A percentile compares a stretch with the other conserved stretches of the same genome.
phyloP scores from a whole-genome alignment of 1,140 invertebrate species.

The Cyclargus thomasi region DNA sequence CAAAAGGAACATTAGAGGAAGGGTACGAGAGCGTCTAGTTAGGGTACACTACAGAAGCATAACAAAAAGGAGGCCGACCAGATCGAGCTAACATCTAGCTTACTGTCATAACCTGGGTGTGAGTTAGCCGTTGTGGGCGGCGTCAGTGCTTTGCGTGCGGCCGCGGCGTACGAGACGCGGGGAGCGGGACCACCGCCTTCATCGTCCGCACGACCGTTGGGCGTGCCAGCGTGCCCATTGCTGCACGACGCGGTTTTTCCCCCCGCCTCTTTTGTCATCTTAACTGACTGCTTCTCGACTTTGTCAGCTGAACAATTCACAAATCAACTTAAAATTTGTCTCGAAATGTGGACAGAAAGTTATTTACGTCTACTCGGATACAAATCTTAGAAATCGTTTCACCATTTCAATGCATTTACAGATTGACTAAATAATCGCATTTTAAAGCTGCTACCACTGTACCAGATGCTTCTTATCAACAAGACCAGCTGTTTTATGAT shows the following conservation, averaged over 20 bases:
- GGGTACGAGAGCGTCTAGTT: constrained; percentile 3
- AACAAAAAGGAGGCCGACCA: constrained; percentile 3
- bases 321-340: constrained; percentile 15
- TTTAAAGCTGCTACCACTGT: neutral
- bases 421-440: neutral
- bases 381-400: too few species aligned
- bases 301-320: constrained; percentile 45
- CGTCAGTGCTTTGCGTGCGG: constrained; percentile 59
- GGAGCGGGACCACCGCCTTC: constrained; percentile 55
- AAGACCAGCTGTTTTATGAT: neutral
- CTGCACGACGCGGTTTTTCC: constrained; percentile 49
- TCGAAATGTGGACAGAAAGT: neutral
- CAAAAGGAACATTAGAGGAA: neutral
- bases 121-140: constrained; percentile 49
- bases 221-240: constrained; percentile 58
- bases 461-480: neutral
- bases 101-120: constrained; percentile 44
- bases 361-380: neutral
- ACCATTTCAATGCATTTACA: neutral
- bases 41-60: constrained; percentile 3
- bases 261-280: constrained; percentile 58
- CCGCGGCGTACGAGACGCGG: constrained; percentile 64
- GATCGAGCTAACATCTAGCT: neutral
- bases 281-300: constrained; percentile 49
- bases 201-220: constrained; percentile 62